Evolutionary conservation across 2,888 invertebrate species (phyloP).

Genomic region (Glyphotaelius pellucidus): DNA sequence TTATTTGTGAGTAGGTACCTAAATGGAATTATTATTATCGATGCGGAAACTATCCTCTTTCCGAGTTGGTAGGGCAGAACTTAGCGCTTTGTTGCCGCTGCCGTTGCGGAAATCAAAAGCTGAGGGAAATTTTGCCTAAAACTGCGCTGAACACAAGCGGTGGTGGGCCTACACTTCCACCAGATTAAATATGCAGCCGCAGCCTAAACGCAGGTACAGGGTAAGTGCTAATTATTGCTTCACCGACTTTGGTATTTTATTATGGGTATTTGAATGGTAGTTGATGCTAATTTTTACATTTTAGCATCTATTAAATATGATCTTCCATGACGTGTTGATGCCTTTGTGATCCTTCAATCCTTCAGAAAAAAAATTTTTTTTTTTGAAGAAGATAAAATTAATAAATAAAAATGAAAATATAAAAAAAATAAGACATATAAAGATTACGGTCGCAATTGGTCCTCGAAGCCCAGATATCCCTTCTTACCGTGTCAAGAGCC

Average conservation of each 20-base stretch:
- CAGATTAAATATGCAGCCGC: conserved; percentile 51
- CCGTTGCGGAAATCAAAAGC: background rate
- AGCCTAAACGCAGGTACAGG: background rate
- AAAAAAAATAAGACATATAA: no score
- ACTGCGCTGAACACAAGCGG: conserved; percentile 49
- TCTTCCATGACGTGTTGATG: no score
- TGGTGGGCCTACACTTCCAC: conserved; percentile 41
- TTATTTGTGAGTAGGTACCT: background rate
- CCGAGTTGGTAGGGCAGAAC: background rate
- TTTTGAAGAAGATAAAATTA: no score
- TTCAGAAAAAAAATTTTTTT: no score
- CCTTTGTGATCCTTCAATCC: no score
- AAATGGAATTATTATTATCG: background rate
- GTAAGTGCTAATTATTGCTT: conserved; percentile 16
- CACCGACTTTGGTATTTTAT: background rate
- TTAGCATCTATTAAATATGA: no score
- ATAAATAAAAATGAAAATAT: no score
- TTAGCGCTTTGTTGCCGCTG: background rate
- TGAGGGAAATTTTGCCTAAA: conserved; percentile 32
- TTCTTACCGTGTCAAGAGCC: no score
- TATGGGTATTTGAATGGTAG: no score
- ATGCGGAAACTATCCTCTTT: background rate
- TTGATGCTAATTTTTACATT: no score
- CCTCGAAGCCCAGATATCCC: no score
- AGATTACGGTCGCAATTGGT: no score